Base-by-base conservation (phyloP, 2,113 vertebrate species). In the Lipotes vexillifer region DNA sequence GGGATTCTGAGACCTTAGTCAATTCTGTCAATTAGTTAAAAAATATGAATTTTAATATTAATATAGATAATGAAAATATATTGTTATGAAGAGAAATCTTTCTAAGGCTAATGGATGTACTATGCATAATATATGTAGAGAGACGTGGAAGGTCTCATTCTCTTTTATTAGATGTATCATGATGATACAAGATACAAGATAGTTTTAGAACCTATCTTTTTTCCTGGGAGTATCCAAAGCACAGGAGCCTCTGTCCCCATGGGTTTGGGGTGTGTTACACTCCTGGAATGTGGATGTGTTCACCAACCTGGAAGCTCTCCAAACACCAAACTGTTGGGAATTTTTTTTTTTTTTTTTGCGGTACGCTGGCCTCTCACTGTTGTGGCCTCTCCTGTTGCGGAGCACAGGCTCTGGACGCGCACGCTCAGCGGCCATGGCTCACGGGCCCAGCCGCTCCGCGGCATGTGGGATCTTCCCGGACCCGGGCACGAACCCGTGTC, bases 11-110 rank as follows among this genome's bases (percentile, higher is more conserved):
- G 15, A 68, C 27, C 72, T 69, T 52, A 27, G 52, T 65, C 52
- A 94, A 66, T 72, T 90, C n/a, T 95, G 71, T 69, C 78, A 69
- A 27, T 90, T 82, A 95, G n/a, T 68, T 78, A 44, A 82, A 85
- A 95, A 87, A 29, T 69, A 15, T 25, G 36, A 82, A 90, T 72
- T 93, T 81, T 82, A 68, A 75, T 80, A 93, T 75, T 86, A 21
- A 33, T 38, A 89, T 74, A 61, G 84, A 90, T 36, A 93, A 74
- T 72, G 46, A 55, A 84, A 78, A 71, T 83, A n/a, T 25, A 74
- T 81, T 14, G 38, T 81, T 68, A 59, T 75, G 81, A 94, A 68
- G 18, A 38, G 46, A 89, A 78, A 65, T 75, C 9, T 82, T 77
- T 63, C 52, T 84, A 63, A 78, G 61, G 36, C 41, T 84, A 33